Percentiles rank a stretch among this genome's conserved stretches.
Evolutionary conservation across 35 echinoderm and acorn worm species (phyloP).

Genomic region (Holothuria glaberrima): DNA sequence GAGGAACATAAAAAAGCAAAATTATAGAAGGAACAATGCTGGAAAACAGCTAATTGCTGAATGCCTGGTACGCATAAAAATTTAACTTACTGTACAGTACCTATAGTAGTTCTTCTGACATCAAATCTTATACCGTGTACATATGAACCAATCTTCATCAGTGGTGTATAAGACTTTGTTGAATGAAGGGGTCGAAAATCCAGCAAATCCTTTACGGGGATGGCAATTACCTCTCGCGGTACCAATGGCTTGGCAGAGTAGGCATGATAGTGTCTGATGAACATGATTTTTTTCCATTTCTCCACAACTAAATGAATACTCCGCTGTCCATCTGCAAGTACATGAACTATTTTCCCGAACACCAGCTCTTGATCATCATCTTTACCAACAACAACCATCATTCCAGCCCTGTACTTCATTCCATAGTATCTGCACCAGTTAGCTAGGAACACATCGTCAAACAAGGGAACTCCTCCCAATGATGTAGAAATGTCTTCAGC

Average conservation of each 20-base stretch:
- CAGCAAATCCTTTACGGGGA: background rate
- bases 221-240: background rate
- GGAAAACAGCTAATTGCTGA: too few species aligned
- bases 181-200: conserved; percentile 55
- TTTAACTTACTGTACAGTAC: too few species aligned
- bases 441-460: conserved; percentile 62
- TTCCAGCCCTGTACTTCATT: conserved; percentile 2
- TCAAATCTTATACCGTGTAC: conserved; percentile 49
- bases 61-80: too few species aligned
- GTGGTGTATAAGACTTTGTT: conserved; percentile 52
- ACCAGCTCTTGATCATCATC: conserved; percentile 32
- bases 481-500: conserved; percentile 11
- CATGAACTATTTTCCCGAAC: conserved; percentile 60
- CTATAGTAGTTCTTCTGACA: background rate
- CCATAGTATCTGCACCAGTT: conserved; percentile 54
- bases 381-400: conserved; percentile 53
- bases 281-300: background rate
- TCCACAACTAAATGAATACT: background rate
- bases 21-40: too few species aligned
- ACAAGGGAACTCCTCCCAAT: conserved; percentile 17
- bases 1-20: too few species aligned
- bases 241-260: background rate
- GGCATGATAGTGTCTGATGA: background rate
- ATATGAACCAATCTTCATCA: conserved; percentile 55
- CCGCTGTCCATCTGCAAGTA: background rate